Base-by-base conservation (phyloP, 1,140 invertebrate genomes). In the Magallana angulata region DNA sequence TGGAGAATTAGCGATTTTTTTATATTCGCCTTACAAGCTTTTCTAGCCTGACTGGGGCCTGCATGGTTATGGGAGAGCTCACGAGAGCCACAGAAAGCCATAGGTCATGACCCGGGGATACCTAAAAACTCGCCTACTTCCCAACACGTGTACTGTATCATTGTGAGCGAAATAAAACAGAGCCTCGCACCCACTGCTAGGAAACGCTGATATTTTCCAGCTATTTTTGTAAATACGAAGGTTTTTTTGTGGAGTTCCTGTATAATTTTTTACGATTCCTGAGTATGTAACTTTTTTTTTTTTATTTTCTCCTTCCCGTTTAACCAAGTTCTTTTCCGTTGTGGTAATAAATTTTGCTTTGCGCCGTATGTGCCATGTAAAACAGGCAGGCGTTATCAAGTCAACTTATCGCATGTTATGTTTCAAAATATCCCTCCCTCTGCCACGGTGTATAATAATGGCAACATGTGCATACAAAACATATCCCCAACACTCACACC, bases 281-380 rank as follows among this genome's bases (percentile, higher is more conserved):
- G 68, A 30, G 24, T 76, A 76, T 24, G 68, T 36, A 36, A 76
- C 64, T 71, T 76, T 62, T 76, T 24, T 24, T 24, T 24, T 24
- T 76, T 76, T 48, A 48, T 30, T 76, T 76, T 76, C 68, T 76
- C 8, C 14, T 76, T 76, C 68, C 68, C 68, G 68, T 76, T 76
- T 76, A 76, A 76, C 68, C 68, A 76, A 76, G 68, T 76, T 76
- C 68, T 76, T 76, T 76, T 76, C 68, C 68, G 68, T 76, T 76
- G 68, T 76, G 68, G 68, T 24, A 76, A 76, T 76, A 76, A 76
- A 76, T 76, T 76, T 76, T 76, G 30, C 68, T 76, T 76, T 76
- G 68, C 68, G 68, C 68, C 68, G 68, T 76, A 76, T 76, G 68
- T 76, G 68, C 68, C 68, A 76, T 76, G 68, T 76, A 76, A 36